Base-by-base conservation (phyloP, 2,113 vertebrate species). In the Pipra filicauda region DNA sequence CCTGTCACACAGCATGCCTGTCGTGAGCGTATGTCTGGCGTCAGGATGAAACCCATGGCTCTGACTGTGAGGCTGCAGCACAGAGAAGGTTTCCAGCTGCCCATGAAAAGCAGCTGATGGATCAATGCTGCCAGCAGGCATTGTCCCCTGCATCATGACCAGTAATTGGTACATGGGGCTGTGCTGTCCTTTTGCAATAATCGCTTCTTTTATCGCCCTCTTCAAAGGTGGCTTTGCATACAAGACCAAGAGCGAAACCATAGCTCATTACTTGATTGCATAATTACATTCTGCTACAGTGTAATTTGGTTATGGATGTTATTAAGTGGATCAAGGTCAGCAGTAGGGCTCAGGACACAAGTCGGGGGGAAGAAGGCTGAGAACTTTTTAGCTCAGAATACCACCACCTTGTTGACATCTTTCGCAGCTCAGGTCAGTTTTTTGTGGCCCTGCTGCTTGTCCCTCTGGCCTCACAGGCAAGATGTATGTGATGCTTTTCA, bases 231-330 rank as follows among this genome's bases (percentile, higher is more conserved):
- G 85, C 79, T 88, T 85, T 88, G 85, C 93, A 23, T 73, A 91
- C 79, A 86, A 90, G 80, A 95, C 90, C 91, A 76, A 94, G 89
- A 96, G 85, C 82, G 52, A 95, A 92, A 57, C 74, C 92, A 85
- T 59, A 94, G 67, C 85, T 97, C 73, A 61, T 97, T 95, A 96
- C 81, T 96, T 93, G 95, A 93, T 96, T 97, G 94, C 88, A 78
- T 91, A 97, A 97, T 97, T 97, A 80, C 73, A 85, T 95, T 95
- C 91, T 94, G 54, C 51, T 89, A 91, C 75, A 85, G 76, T 86
- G 64, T 78, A 92, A 95, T 87, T 96, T 96, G 72, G 92, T 95
- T 91, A 85, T 48, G 76, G 88, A 94, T 52, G 80, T 96, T 96
- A 95, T 96, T 91, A 96, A 93, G 37, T 92, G 82, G 88, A 89